Evolutionary conservation across 2,113 vertebrate genomes (phyloP).

Genomic region (Pollimyrus isidori): DNA sequence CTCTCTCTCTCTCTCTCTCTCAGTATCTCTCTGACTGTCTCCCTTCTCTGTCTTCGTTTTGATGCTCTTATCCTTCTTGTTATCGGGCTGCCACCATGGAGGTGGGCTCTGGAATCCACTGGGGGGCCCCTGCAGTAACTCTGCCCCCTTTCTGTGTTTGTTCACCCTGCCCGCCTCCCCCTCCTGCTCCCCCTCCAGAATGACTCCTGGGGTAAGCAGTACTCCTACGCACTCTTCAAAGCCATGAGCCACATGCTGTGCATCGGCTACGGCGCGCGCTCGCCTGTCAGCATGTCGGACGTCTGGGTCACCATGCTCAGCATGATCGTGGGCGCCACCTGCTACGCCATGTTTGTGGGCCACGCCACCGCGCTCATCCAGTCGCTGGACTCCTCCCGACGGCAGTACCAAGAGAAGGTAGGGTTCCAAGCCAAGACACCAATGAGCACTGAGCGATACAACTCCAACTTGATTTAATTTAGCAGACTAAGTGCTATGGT

Average conservation of each 20-base stretch:
- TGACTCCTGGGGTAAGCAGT: slow-evolving; percentile 76
- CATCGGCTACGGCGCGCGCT: slow-evolving; percentile 46
- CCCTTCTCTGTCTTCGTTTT: background rate
- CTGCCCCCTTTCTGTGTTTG: background rate
- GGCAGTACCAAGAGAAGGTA: slow-evolving; percentile 21
- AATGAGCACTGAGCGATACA: background rate
- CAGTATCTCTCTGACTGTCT: background rate
- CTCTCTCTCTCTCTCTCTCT: background rate
- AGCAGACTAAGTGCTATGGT: background rate
- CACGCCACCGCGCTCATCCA: slow-evolving; percentile 24
- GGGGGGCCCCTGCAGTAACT: background rate
- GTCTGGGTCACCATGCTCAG: slow-evolving; percentile 79
- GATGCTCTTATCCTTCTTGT: background rate
- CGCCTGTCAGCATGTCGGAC: slow-evolving; percentile 74
- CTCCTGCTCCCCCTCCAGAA: slow-evolving; percentile 53
- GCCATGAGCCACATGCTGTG: slow-evolving; percentile 35
- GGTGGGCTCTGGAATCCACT: background rate
- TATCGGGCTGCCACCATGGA: background rate
- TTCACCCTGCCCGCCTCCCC: background rate
- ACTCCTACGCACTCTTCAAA: slow-evolving; percentile 75
- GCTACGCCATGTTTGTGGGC: slow-evolving; percentile 69
- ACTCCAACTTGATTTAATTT: background rate
- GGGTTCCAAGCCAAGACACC: background rate
- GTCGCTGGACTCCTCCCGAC: slow-evolving; percentile 21
- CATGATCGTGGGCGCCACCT: slow-evolving; percentile 76